Conservation (phyloP, 2,113 vertebrate species). For the Oophaga pumilio region DNA sequence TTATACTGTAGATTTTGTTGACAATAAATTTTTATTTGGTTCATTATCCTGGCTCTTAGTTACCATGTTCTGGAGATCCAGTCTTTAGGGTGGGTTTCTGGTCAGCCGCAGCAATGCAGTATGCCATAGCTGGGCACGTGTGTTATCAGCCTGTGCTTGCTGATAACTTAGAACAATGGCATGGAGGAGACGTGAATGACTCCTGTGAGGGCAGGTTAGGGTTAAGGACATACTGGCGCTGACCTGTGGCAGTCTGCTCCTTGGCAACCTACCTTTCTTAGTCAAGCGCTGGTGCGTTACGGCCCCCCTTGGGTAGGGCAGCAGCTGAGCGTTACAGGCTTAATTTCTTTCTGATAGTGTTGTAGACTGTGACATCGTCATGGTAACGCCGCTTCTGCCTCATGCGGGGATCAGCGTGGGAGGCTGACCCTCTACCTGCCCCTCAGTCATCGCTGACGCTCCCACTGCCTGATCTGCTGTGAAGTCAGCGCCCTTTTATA, state of each 20-base stretch:
- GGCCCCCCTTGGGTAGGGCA: neutral
- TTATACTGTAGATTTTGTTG: constrained; percentile 45
- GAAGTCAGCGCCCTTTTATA: no score
- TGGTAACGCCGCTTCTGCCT: neutral
- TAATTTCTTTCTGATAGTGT: neutral
- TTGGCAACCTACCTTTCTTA: no score
- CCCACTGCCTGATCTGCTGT: no score
- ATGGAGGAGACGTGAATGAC: neutral
- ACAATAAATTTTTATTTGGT: constrained; percentile 55
- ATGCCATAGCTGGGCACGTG: no score
- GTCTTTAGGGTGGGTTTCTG: no score
- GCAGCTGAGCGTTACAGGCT: neutral
- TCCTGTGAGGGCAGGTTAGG: neutral
- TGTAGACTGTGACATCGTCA: neutral
- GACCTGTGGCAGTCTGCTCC: no score
- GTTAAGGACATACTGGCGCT: neutral
- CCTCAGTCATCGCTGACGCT: no score
- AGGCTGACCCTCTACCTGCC: no score
- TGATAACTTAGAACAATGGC: neutral
- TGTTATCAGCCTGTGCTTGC: neutral
- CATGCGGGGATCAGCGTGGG: no score
- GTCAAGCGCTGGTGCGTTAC: no score
- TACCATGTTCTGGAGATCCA: neutral
- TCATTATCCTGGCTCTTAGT: neutral
- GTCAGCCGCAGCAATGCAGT: no score